phyloP scores from a whole-genome alignment of 1,140 invertebrate species.

The Cotesia vestalis region DNA sequence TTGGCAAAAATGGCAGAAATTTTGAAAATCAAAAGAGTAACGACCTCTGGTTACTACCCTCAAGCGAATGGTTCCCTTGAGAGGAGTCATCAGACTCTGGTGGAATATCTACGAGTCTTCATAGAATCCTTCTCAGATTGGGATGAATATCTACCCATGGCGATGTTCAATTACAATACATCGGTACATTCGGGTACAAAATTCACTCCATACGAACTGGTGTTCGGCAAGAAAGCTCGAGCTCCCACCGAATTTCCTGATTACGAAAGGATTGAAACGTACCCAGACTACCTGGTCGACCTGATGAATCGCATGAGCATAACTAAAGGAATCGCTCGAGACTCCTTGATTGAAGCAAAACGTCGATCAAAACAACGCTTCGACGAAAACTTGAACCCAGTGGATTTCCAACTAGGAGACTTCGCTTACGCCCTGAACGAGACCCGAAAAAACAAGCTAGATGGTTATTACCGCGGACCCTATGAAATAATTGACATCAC shows the following conservation, averaged over 20 bases:
- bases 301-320: not conserved
- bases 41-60: too few relatives aligned
- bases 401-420: conserved; percentile 8
- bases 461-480: conserved; percentile 1
- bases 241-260: not conserved
- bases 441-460: conserved; percentile 4
- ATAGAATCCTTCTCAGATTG: too few relatives aligned
- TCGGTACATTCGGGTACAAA: too few relatives aligned
- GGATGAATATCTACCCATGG: too few relatives aligned
- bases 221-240: not conserved
- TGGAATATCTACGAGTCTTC: too few relatives aligned
- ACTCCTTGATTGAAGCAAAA: not conserved
- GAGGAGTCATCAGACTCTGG: conserved; percentile 14
- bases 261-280: not conserved
- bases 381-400: not conserved
- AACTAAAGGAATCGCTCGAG: not conserved
- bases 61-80: too few relatives aligned
- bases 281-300: not conserved
- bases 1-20: too few relatives aligned
- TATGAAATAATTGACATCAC: too few relatives aligned
- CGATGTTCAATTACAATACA: too few relatives aligned
- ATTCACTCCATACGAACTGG: too few relatives aligned
- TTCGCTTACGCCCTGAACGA: conserved; percentile 10
- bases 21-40: too few relatives aligned
- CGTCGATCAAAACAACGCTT: conserved; percentile 7